Conservation (phyloP, 2,113 vertebrate species). For the Oriolus oriolus region DNA sequence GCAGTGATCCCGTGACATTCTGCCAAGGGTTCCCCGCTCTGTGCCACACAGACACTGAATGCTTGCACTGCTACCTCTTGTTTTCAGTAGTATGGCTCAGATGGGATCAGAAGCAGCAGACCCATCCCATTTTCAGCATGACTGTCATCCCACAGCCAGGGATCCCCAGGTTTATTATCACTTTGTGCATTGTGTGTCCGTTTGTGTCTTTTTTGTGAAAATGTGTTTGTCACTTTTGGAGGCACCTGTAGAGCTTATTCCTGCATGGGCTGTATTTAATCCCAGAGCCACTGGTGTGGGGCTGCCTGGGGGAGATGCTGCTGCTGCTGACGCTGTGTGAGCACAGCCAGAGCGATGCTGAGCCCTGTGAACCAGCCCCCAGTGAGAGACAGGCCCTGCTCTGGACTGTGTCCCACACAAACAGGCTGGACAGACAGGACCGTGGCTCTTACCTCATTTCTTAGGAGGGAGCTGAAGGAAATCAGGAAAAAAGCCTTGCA, state of each 20-base stretch:
- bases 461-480: not conserved
- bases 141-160: not conserved
- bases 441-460: not conserved
- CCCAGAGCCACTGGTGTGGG: not conserved
- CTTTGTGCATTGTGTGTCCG: not conserved
- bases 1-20: rapidly evolving
- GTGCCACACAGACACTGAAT: not conserved
- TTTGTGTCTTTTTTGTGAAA: not conserved
- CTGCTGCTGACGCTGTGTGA: not conserved
- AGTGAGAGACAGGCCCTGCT: not conserved
- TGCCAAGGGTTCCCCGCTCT: not conserved
- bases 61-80: not conserved
- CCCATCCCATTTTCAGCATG: rapidly evolving
- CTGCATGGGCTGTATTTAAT: rapidly evolving
- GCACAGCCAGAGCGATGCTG: rapidly evolving
- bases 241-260: not conserved
- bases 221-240: not conserved
- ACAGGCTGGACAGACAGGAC: not conserved
- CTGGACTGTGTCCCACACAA: not conserved
- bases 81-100: not conserved
- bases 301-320: not conserved
- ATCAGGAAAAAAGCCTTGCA: not conserved
- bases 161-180: not conserved
- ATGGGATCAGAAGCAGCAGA: not conserved
- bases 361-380: not conserved